These are phyloP conservation scores for Nephila pilipes DNA, from an alignment of 1,140 invertebrate species.

Conservation along the genomic window DNA sequence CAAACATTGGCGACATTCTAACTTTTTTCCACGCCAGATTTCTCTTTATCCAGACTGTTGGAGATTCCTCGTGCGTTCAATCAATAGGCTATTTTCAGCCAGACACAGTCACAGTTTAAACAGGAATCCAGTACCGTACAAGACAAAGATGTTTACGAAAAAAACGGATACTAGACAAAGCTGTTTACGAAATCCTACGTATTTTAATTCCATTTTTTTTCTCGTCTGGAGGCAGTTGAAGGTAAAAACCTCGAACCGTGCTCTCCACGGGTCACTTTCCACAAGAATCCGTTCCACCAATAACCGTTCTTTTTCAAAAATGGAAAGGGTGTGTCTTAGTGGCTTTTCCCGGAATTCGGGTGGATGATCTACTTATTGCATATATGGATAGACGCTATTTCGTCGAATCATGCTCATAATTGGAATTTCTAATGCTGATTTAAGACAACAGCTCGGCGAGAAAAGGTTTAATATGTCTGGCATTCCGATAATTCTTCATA, in stretches of 20 bases:
- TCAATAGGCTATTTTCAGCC: background rate
- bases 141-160: background rate
- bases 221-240: background rate
- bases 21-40: background rate
- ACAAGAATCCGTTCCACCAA: constrained; percentile 4
- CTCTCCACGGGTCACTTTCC: constrained; percentile 6
- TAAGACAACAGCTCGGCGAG: background rate
- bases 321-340: background rate
- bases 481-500: background rate
- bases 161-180: constrained; percentile 13
- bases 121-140: background rate
- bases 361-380: background rate
- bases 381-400: background rate
- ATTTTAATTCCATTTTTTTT: background rate
- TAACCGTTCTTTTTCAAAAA: constrained; percentile 1
- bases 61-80: background rate
- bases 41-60: background rate
- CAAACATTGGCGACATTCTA: background rate
- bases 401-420: background rate
- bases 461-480: background rate
- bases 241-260: background rate
- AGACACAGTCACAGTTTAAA: background rate
- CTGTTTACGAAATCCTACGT: background rate
- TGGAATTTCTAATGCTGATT: background rate
- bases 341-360: background rate